Conservation (phyloP, 2,797 vertebrate genomes). For the Megalops cyprinoides region DNA sequence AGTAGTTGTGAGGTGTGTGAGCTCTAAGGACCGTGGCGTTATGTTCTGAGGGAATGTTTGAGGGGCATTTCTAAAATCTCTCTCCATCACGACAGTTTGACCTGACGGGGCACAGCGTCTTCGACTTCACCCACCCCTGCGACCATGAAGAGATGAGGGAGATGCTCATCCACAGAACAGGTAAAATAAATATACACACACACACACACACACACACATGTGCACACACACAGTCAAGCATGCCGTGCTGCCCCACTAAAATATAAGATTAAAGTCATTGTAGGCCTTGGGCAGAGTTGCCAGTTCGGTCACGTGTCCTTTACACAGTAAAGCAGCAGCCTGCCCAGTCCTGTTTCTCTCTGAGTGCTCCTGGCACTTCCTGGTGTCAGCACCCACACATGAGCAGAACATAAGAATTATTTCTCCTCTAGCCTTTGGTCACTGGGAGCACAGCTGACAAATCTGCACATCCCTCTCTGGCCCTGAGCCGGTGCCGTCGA, state of each 20-base stretch:
- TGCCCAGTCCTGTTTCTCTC: neutral
- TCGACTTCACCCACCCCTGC: constrained; percentile 97
- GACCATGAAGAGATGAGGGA: constrained; percentile 98
- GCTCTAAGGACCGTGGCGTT: too few species aligned
- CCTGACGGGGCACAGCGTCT: constrained; percentile 94
- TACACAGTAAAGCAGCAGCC: too few species aligned
- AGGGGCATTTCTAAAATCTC: constrained; percentile 29
- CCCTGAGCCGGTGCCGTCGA: neutral
- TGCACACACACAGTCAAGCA: too few species aligned
- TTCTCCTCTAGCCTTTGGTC: neutral
- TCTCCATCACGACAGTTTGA: constrained; percentile 82
- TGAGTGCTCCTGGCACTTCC: neutral
- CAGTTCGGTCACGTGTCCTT: neutral
- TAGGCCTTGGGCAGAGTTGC: too few species aligned
- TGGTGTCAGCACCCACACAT: neutral
- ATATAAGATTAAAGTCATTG: too few species aligned
- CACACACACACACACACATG: neutral
- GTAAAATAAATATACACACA: constrained; percentile 66
- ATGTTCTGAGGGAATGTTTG: neutral
- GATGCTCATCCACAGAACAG: constrained; percentile 91
- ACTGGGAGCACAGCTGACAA: neutral
- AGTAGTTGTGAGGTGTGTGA: neutral
- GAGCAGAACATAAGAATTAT: neutral
- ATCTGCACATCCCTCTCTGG: neutral
- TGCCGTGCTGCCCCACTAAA: too few species aligned